These are phyloP conservation scores for Chloroclysta siterata DNA, from an alignment of 2,888 invertebrate genomes.

Conservation along the genomic window DNA sequence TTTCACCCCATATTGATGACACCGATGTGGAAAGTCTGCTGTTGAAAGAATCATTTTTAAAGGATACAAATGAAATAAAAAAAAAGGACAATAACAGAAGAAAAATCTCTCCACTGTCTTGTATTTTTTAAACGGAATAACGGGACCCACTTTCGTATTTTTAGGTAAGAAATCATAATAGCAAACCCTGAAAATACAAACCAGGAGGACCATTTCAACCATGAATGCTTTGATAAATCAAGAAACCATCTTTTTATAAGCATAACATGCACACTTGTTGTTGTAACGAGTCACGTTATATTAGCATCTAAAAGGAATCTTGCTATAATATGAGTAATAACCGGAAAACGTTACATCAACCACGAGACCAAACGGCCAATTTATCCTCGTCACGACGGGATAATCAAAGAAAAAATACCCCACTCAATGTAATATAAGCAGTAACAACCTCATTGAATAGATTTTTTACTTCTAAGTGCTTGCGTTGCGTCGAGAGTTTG, in stretches of 20 bases:
- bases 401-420: conserved; percentile 19
- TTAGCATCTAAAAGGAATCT: conserved; percentile 3
- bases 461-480: conserved; percentile 32
- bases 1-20: conserved; percentile 82
- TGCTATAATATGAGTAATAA: conserved; percentile 2
- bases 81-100: neutral
- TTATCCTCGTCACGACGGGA: conserved; percentile 10
- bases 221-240: conserved; percentile 1
- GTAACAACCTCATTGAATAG: conserved; percentile 29
- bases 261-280: conserved; percentile 2
- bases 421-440: conserved; percentile 33
- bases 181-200: neutral
- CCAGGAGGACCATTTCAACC: neutral
- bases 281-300: conserved; percentile 12
- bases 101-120: neutral
- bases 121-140: conserved; percentile 5
- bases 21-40: conserved; percentile 80
- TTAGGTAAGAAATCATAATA: neutral
- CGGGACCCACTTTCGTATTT: neutral
- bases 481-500: conserved; percentile 14
- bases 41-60: conserved; percentile 17
- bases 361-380: conserved; percentile 15
- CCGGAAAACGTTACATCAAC: conserved; percentile 3
- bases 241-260: neutral
- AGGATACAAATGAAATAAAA: neutral